Evolutionary conservation across 1,140 invertebrate species (phyloP).

Genomic region (Mylabris phalerata): DNA sequence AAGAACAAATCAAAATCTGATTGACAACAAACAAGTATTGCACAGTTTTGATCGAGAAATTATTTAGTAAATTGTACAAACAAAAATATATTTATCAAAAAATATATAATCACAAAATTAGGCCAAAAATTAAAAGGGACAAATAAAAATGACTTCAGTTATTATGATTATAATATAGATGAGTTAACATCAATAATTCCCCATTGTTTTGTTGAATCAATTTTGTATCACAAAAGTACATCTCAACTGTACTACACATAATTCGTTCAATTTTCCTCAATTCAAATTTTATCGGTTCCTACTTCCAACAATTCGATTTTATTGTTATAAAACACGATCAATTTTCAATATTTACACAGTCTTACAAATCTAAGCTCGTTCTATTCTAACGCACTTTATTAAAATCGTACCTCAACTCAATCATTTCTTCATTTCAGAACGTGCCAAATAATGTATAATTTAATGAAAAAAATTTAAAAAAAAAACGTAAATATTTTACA

Average conservation of each 20-base stretch:
- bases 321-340: constrained; percentile 16
- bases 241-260: constrained; percentile 33
- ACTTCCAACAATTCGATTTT: constrained; percentile 4
- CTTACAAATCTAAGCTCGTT: constrained; percentile 27
- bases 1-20: constrained; percentile 4
- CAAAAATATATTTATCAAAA: not conserved
- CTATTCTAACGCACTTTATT: constrained; percentile 19
- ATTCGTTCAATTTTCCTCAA: constrained; percentile 27
- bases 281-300: too few relatives aligned
- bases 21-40: constrained; percentile 10
- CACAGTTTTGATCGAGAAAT: constrained; percentile 5
- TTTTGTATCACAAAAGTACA: constrained; percentile 37
- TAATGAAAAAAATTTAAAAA: too few relatives aligned
- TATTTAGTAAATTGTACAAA: not conserved
- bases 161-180: constrained; percentile 1
- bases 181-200: constrained; percentile 5
- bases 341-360: constrained; percentile 21
- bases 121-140: constrained; percentile 1
- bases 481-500: constrained; percentile 19
- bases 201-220: constrained; percentile 8
- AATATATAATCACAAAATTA: constrained; percentile 11
- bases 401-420: too few relatives aligned
- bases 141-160: not conserved
- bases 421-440: too few relatives aligned
- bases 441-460: too few relatives aligned